phyloP scores from a whole-genome alignment of 2,888 invertebrate species.

The Steinernema hermaphroditum region DNA sequence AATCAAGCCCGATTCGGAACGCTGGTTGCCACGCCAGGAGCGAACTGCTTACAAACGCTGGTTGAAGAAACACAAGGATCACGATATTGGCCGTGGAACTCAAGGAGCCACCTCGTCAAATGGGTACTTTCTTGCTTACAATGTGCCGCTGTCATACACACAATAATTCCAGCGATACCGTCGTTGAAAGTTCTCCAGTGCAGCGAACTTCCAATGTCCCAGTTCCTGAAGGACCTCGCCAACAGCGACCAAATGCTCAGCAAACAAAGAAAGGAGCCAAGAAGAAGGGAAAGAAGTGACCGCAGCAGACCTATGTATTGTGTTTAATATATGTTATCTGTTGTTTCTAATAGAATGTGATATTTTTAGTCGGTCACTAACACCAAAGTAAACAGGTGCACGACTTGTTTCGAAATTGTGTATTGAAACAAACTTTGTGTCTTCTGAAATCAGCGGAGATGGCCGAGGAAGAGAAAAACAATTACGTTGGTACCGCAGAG shows the following conservation, averaged over 20 bases:
- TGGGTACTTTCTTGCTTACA: neutral
- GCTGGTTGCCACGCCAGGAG: constrained; percentile 94
- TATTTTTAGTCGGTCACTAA: no score
- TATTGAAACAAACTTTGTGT: no score
- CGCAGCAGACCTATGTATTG: no score
- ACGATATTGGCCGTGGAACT: constrained; percentile 65
- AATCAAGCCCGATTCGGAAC: constrained; percentile 86
- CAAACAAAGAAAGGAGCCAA: constrained; percentile 55
- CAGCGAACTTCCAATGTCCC: neutral
- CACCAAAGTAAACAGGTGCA: no score
- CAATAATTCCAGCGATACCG: neutral
- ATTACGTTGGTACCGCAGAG: no score
- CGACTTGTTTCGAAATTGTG: no score
- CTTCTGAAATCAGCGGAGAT: no score
- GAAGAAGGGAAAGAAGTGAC: constrained; percentile 53
- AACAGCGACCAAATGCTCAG: constrained; percentile 50
- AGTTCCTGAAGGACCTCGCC: constrained; percentile 61
- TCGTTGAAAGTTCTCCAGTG: neutral
- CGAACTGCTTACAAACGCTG: constrained; percentile 81
- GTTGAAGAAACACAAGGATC: constrained; percentile 70
- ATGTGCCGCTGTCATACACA: no score
- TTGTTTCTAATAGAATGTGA: no score
- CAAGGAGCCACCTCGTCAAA: constrained; percentile 50
- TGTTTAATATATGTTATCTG: no score
- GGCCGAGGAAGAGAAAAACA: no score